phyloP scores from a whole-genome alignment of 2,888 invertebrate species.

The Tetragnatha montana region DNA sequence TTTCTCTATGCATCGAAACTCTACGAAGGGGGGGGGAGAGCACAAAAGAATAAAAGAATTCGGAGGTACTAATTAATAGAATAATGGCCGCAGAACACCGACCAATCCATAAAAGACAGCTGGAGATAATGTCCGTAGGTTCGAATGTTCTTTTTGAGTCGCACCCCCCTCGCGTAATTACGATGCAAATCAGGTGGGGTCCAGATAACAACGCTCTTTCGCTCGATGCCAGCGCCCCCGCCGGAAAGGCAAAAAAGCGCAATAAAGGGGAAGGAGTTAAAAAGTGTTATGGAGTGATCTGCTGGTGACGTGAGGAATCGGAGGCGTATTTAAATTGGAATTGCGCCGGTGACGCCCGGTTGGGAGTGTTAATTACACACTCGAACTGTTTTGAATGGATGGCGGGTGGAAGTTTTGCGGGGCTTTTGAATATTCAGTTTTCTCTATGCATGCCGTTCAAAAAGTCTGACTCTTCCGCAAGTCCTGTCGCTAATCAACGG shows the following conservation, averaged over 20 bases:
- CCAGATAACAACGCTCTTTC: conserved; percentile 45
- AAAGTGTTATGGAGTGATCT: background rate
- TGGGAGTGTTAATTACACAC: background rate
- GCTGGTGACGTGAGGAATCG: background rate
- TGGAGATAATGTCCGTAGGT: conserved; percentile 55
- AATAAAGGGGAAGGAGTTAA: background rate
- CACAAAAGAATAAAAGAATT: conserved; percentile 9
- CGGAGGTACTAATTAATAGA: conserved; percentile 60
- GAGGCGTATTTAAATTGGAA: background rate
- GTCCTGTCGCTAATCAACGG: too few species aligned
- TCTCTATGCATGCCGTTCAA: too few species aligned
- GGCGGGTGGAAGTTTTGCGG: background rate
- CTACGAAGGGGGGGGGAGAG: background rate
- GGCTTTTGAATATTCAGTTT: too few species aligned
- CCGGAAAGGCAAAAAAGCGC: background rate
- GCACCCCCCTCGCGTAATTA: conserved; percentile 44
- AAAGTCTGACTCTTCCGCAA: too few species aligned
- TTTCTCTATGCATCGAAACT: too few species aligned
- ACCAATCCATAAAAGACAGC: conserved; percentile 65
- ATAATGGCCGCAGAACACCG: conserved; percentile 48
- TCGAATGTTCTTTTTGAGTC: conserved; percentile 44
- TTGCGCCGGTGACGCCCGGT: background rate
- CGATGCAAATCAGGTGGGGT: conserved; percentile 65
- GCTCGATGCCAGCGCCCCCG: background rate
- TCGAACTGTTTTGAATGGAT: background rate